These are phyloP conservation scores for Pseudomyrmex sp. DNA, from an alignment of 1,140 invertebrate species.

Conservation along the genomic window DNA sequence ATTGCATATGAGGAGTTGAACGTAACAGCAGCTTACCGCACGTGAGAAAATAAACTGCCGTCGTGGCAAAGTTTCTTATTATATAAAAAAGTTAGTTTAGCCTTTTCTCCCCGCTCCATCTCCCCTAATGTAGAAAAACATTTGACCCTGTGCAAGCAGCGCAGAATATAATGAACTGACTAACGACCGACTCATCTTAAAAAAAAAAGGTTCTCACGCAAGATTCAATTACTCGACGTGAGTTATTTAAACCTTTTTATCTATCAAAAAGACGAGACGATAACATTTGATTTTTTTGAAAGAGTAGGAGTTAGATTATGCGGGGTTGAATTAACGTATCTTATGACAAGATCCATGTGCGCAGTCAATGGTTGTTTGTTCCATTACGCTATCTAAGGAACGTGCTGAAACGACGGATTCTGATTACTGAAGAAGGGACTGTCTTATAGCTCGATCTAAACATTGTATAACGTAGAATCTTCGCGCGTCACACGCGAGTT, in stretches of 20 bases:
- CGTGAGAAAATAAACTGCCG: constrained; percentile 19
- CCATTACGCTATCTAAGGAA: constrained; percentile 34
- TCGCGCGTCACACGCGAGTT: constrained; percentile 5
- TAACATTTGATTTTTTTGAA: no score
- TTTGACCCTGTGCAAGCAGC: background rate
- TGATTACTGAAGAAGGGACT: constrained; percentile 39
- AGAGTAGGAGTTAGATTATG: background rate
- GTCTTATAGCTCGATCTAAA: background rate
- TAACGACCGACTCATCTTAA: background rate
- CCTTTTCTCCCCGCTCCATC: constrained; percentile 1
- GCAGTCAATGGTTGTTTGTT: constrained; percentile 4
- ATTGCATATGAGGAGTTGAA: constrained; percentile 28
- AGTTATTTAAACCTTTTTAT: background rate
- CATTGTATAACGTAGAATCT: background rate
- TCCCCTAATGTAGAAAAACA: constrained; percentile 4
- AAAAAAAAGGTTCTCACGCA: background rate
- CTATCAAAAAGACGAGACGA: background rate
- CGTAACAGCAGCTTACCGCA: background rate
- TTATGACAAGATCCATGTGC: background rate
- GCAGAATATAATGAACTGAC: constrained; percentile 12
- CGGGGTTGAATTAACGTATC: background rate
- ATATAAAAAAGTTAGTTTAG: constrained; percentile 22
- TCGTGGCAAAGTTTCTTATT: constrained; percentile 18
- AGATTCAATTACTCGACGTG: background rate
- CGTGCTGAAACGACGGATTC: constrained; percentile 45